These are phyloP conservation scores for Malurus elegans DNA, from an alignment of 2,113 vertebrate genomes.

Conservation along the genomic window DNA sequence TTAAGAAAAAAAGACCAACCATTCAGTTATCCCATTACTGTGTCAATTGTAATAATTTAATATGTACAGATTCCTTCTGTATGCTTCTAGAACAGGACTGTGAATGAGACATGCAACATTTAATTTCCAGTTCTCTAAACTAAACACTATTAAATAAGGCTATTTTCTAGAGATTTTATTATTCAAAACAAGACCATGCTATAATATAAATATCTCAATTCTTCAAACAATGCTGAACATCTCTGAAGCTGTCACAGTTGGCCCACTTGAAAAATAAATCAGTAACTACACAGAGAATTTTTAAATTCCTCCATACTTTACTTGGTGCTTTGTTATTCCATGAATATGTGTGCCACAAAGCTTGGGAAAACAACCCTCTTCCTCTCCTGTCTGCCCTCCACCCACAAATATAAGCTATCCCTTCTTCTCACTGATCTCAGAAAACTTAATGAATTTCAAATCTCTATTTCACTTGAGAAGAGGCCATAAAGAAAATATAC, in stretches of 20 bases:
- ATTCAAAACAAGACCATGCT: background rate
- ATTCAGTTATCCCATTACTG: background rate
- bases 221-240: background rate
- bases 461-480: background rate
- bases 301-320: background rate
- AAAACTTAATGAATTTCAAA: background rate
- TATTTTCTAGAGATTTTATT: background rate
- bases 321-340: background rate
- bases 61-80: background rate
- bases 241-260: background rate
- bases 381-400: background rate
- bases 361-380: background rate
- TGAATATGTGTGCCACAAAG: background rate
- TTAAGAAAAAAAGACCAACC: constrained; percentile 28
- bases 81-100: background rate
- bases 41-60: background rate
- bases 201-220: background rate
- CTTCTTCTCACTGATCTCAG: background rate
- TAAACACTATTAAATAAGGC: background rate
- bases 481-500: background rate
- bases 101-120: background rate
- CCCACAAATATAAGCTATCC: background rate
- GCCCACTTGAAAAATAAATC: background rate
- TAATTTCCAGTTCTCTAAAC: background rate
- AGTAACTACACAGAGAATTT: background rate